Conservation (phyloP, 2,113 vertebrate genomes). For the Aegithalos caudatus region DNA sequence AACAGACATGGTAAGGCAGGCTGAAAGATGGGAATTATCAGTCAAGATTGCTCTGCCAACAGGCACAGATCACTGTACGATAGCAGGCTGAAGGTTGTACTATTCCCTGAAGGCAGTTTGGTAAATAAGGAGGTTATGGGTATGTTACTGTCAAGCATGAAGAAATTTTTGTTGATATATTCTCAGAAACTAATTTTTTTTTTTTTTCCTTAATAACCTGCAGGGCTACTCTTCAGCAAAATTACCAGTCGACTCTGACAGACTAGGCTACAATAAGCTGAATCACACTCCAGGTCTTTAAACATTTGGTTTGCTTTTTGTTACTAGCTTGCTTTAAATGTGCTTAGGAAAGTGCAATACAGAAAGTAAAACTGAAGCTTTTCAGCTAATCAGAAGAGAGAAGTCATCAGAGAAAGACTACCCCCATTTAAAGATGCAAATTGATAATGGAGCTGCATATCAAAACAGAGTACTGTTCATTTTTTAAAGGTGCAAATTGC, state of each 20-base stretch:
- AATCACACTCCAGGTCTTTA: conserved; percentile 16
- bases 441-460: conserved; percentile 61
- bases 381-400: conserved; percentile 60
- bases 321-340: conserved; percentile 35
- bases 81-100: conserved; percentile 12
- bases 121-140: conserved; percentile 48
- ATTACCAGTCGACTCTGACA: conserved; percentile 16
- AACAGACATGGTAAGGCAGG: not conserved
- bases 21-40: conserved; percentile 15
- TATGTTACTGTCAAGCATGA: conserved; percentile 28
- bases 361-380: conserved; percentile 59
- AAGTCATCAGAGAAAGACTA: conserved; percentile 65
- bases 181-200: conserved; percentile 51
- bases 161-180: conserved; percentile 61
- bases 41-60: conserved; percentile 24
- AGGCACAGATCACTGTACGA: not conserved
- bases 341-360: conserved; percentile 38
- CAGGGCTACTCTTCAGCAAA: not conserved
- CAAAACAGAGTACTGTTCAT: conserved; percentile 69
- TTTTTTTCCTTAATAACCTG: conserved; percentile 42
- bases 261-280: conserved; percentile 12
- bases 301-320: not conserved
- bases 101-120: conserved; percentile 37
- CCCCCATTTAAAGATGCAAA: conserved; percentile 72
- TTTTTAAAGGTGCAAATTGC: conserved; percentile 73